Evolutionary conservation across 2,888 invertebrate species (phyloP), one percentile per base, ranked within the genome.

Genomic region (Leuctra nigra): DNA sequence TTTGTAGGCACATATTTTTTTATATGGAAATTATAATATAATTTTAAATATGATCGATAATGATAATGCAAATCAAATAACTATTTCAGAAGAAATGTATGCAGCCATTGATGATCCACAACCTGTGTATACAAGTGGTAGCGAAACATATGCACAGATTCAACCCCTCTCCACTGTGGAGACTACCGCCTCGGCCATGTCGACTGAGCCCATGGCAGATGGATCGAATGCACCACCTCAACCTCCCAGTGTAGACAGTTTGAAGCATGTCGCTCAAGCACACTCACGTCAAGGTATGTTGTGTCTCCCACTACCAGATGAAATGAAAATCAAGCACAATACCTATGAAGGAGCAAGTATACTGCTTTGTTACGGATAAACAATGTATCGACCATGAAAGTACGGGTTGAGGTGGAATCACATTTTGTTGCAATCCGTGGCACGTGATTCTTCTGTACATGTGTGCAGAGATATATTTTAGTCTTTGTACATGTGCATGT

Each of bases 141-240:
- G 90, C 50, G 91, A 91, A 70, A 91, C 91, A 1, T 91, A 91
- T 70, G 91, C 91, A 53, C 88, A 89, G 73, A 91, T 91, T 62
- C 83, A 82, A 62, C 81, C 84, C 59, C 70, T 78, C 68, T 29
- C 41, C 20, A 20, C 22, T 6, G 38, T 23, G 9, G 14, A 14
- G 18, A 50, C 39, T 9, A 35, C 36, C 2, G 35, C 50, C 25
- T 35, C 22, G 16, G 13, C 25, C 29, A 41, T 36, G 11, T 18
- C 16, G 4, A 36, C 16, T 11, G 14, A 56, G 13, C 50, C 58
- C 36, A 38, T 56, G 35, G 59, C 64, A 50, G 58, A 61, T 25
- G 65, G 63, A 47, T 55, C 62, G 35, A 59, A 63, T 20, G 62
- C 63, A 14, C 76, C 76, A 1, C 78, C 77, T 1, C 77, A 77